Conservation (phyloP, 1,140 invertebrate species). For the Lethrus apterus region DNA sequence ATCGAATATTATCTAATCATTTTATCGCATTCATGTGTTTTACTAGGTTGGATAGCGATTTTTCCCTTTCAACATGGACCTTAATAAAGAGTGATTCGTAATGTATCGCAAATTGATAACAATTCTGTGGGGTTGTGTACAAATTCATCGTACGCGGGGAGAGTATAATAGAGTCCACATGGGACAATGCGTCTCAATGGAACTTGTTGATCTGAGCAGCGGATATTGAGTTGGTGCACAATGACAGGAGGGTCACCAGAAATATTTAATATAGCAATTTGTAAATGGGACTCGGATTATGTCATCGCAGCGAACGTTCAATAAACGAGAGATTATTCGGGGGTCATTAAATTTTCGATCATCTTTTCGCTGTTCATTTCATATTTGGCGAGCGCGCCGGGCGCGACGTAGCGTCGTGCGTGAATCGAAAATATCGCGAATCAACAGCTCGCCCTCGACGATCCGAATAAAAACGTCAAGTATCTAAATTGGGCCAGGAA, state of each 20-base stretch:
- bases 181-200: slow-evolving; percentile 29
- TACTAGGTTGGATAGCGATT: no score
- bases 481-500: slow-evolving; percentile 25
- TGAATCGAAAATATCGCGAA: no score
- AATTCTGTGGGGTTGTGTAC: slow-evolving; percentile 31
- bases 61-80: no score
- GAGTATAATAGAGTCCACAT: slow-evolving; percentile 25
- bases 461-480: slow-evolving; percentile 8
- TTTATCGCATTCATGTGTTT: no score
- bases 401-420: no score
- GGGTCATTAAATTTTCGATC: slow-evolving; percentile 8
- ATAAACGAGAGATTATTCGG: slow-evolving; percentile 11
- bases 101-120: slow-evolving; percentile 28
- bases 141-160: slow-evolving; percentile 25
- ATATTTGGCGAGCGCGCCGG: no score
- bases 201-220: slow-evolving; percentile 39
- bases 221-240: slow-evolving; percentile 24
- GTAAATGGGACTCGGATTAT: slow-evolving; percentile 28
- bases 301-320: slow-evolving; percentile 11
- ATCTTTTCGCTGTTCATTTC: no score
- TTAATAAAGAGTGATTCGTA: no score
- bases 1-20: no score
- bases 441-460: no score
- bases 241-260: slow-evolving; percentile 21
- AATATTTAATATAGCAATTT: slow-evolving; percentile 36